A percentile compares a stretch with the other conserved stretches of the same genome.
Evolutionary conservation across 2,797 vertebrate genomes (phyloP).

Genomic region (Champsocephalus gunnari): DNA sequence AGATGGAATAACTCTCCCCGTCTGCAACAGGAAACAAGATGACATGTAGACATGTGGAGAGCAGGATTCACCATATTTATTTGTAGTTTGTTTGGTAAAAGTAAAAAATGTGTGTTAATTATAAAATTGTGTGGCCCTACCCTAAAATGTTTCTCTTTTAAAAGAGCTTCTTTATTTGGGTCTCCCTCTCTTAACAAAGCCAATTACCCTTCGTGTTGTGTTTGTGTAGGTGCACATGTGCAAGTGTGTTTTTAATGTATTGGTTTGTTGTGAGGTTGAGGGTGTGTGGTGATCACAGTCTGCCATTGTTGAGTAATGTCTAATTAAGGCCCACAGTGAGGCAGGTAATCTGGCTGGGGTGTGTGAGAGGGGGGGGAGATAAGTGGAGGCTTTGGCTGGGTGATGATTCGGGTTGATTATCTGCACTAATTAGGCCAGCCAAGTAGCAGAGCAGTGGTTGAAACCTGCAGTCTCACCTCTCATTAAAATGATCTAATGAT

Average conservation of each 20-base stretch:
- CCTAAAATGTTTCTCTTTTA: background rate
- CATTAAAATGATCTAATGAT: conserved; percentile 84
- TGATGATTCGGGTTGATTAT: conserved; percentile 83
- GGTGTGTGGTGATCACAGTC: conserved; percentile 58
- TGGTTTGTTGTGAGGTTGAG: conserved; percentile 2
- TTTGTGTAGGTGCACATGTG: background rate
- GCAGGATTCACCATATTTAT: conserved; percentile 2
- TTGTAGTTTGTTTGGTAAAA: background rate
- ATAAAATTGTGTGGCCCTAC: background rate
- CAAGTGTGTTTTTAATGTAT: conserved; percentile 8
- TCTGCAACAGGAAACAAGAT: conserved; percentile 38
- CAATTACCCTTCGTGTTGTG: conserved; percentile 16
- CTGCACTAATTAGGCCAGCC: conserved; percentile 80
- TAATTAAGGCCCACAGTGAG: conserved; percentile 76
- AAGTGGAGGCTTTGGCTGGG: conserved; percentile 68
- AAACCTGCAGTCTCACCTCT: conserved; percentile 79
- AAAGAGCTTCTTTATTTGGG: background rate
- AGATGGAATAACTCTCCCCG: conserved; percentile 50
- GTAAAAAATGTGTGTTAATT: background rate
- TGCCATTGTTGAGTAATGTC: conserved; percentile 75
- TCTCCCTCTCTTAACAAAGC: conserved; percentile 39
- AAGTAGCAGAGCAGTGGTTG: conserved; percentile 64
- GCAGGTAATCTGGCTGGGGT: conserved; percentile 72
- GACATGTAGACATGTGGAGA: conserved; percentile 30
- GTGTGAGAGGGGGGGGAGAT: conserved; percentile 39